Conservation (phyloP, 1,140 invertebrate genomes). For the Musca domestica region DNA sequence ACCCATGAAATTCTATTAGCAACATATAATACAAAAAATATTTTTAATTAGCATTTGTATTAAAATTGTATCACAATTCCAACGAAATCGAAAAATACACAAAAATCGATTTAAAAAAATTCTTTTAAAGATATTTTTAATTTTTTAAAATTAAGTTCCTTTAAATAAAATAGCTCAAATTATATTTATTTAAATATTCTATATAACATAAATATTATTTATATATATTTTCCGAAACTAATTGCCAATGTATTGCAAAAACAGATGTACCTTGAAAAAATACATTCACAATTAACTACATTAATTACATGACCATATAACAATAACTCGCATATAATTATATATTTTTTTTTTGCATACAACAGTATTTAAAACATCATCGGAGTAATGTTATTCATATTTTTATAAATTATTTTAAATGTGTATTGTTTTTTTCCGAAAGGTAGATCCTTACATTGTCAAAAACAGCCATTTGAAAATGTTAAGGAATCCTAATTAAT, state of each 20-base stretch:
- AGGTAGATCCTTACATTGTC: no score
- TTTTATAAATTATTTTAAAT: background rate
- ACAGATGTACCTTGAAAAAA: no score
- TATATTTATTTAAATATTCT: background rate
- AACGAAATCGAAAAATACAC: background rate
- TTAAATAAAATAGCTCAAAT: background rate
- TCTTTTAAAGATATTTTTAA: background rate
- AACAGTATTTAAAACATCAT: background rate
- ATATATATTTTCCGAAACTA: background rate
- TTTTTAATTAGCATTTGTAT: no score
- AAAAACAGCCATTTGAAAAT: constrained; percentile 21
- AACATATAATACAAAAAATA: no score
- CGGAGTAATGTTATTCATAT: background rate
- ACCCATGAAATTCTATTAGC: no score
- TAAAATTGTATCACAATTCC: background rate
- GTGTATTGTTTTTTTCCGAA: background rate
- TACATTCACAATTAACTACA: no score
- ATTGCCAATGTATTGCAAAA: no score
- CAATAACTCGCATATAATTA: constrained; percentile 9
- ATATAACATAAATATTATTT: background rate
- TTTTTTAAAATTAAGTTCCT: no score
- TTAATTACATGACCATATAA: no score
- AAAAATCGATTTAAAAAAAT: background rate
- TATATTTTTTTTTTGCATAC: background rate
- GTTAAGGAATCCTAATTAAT: background rate